A percentile compares a stretch with the other conserved stretches of the same genome.
phyloP scores from a whole-genome alignment of 2,888 invertebrate genomes.

The Trichacis sp. region DNA sequence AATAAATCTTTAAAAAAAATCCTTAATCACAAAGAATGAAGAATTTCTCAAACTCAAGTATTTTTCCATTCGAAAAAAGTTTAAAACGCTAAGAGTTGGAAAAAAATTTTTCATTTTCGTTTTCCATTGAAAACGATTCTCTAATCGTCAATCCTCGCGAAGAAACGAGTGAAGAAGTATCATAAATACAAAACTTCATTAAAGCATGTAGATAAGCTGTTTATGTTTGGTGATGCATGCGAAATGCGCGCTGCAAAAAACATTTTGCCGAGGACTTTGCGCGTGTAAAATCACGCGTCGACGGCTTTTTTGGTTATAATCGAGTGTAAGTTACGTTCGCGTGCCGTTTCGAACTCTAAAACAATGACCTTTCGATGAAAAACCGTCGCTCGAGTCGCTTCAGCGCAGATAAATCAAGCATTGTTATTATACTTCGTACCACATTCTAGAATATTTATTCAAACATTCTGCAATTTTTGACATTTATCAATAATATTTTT shows the following conservation, averaged over 20 bases:
- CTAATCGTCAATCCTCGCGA: conserved; percentile 11
- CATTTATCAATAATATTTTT: no score
- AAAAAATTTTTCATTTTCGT: conserved; percentile 1
- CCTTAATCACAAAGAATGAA: no score
- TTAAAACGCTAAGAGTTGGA: background rate
- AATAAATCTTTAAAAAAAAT: no score
- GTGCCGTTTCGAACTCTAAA: conserved; percentile 5
- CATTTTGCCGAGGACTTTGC: conserved; percentile 13
- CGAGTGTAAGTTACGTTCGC: conserved; percentile 1
- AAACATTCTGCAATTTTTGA: no score
- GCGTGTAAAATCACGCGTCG: conserved; percentile 11
- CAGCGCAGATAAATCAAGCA: background rate
- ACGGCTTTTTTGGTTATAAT: conserved; percentile 11
- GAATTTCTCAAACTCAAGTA: background rate
- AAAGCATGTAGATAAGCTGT: conserved; percentile 28
- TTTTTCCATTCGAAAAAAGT: background rate
- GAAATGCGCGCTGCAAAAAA: conserved; percentile 13
- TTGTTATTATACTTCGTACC: background rate
- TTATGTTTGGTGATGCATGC: conserved; percentile 25
- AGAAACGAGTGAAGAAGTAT: conserved; percentile 23
- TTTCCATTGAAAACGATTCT: conserved; percentile 7
- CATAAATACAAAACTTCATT: conserved; percentile 27
- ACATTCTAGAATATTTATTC: background rate
- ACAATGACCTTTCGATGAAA: background rate
- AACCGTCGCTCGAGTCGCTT: background rate